phyloP scores from a whole-genome alignment of 2,888 invertebrate genomes.

The Lycocerus yunnanus region DNA sequence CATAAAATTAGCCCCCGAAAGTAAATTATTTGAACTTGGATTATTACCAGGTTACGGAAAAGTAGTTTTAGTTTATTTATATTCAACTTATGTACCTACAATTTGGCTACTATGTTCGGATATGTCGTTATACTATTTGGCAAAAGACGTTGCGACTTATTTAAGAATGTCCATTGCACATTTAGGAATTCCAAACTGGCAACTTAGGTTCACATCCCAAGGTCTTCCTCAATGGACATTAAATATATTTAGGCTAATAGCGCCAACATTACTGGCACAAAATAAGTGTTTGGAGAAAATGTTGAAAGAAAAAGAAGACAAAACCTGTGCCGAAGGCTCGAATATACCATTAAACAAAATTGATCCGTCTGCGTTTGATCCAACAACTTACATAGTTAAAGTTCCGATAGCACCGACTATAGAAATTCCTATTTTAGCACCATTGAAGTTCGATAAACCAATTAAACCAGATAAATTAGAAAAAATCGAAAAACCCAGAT shows the following conservation, averaged over 20 bases:
- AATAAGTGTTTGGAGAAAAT: background rate
- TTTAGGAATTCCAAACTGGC: constrained; percentile 90
- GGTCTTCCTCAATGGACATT: constrained; percentile 79
- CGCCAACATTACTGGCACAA: background rate
- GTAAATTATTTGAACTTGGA: constrained; percentile 58
- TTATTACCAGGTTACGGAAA: constrained; percentile 54
- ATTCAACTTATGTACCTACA: constrained; percentile 52
- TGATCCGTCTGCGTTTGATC: background rate
- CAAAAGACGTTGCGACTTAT: constrained; percentile 82
- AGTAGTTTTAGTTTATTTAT: constrained; percentile 55
- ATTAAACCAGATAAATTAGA: background rate
- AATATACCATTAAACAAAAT: background rate
- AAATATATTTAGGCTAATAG: constrained; percentile 58
- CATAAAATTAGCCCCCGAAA: constrained; percentile 54
- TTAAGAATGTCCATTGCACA: constrained; percentile 87
- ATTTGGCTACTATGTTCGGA: constrained; percentile 55
- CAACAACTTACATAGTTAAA: background rate
- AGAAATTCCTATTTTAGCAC: background rate
- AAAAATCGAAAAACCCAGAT: background rate
- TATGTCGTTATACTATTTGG: constrained; percentile 78
- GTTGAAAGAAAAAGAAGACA: background rate
- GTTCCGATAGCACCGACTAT: background rate
- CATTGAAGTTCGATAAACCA: background rate
- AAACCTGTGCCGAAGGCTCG: background rate
- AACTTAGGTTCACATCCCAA: constrained; percentile 75